Percentiles rank a stretch among this genome's conserved stretches.
These are phyloP conservation scores for Serinus canaria DNA, from an alignment of 2,113 vertebrate species.

Conservation along the genomic window DNA sequence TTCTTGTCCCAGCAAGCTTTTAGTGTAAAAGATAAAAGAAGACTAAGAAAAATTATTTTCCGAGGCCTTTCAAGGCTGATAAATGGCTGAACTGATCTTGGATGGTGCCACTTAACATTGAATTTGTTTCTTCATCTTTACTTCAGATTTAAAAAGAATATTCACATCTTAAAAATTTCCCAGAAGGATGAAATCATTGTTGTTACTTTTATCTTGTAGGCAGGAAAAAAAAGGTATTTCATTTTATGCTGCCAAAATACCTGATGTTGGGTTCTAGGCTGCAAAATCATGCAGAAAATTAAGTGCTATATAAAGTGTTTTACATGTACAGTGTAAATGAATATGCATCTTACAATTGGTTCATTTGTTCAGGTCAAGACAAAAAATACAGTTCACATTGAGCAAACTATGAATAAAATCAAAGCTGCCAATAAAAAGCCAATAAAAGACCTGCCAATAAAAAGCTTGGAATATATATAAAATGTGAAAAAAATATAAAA, in stretches of 20 bases:
- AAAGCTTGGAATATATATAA: background rate
- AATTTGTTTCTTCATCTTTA: background rate
- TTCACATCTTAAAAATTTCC: background rate
- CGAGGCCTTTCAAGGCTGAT: background rate
- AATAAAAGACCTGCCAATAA: background rate
- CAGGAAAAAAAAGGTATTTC: background rate
- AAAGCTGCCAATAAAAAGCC: background rate
- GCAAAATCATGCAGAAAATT: background rate
- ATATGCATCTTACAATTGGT: background rate
- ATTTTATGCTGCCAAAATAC: background rate
- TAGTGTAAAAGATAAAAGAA: background rate
- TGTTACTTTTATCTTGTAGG: background rate
- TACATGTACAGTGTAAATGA: background rate
- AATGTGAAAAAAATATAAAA: background rate
- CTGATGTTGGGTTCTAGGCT: background rate
- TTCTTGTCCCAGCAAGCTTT: background rate
- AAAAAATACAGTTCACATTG: background rate
- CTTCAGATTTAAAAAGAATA: background rate
- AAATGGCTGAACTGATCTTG: background rate
- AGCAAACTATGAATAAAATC: background rate
- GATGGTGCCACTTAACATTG: background rate
- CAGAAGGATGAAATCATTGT: background rate
- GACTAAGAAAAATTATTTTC: background rate
- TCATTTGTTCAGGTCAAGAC: background rate
- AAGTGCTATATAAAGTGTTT: background rate